Percentiles rank a stretch among this genome's conserved stretches.
Conservation (phyloP, 2,888 invertebrate species). For the Caenorhabditis drosophilae region DNA sequence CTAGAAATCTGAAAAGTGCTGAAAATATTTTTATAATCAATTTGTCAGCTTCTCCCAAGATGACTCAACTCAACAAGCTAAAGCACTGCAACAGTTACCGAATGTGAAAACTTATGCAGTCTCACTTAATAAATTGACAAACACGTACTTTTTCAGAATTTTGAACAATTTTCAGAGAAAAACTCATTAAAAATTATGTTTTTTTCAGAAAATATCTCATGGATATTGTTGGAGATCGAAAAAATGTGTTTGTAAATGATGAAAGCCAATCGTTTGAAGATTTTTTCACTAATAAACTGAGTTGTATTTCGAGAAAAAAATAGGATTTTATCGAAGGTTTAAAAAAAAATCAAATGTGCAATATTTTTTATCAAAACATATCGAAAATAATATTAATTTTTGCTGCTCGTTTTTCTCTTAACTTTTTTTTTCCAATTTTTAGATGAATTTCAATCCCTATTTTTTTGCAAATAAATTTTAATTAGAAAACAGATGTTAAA, state of each 20-base stretch:
- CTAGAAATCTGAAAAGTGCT: background rate
- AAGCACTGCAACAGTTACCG: slow-evolving; percentile 50
- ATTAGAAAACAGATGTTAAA: no score
- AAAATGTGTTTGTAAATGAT: slow-evolving; percentile 47
- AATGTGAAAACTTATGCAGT: slow-evolving; percentile 62
- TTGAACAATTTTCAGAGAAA: no score
- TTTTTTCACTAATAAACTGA: slow-evolving; percentile 33
- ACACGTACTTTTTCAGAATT: slow-evolving; percentile 45
- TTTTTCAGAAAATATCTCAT: slow-evolving; percentile 40
- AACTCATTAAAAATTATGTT: no score
- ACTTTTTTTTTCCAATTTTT: background rate
- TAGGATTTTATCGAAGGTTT: slow-evolving; percentile 10
- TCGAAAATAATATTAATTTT: slow-evolving; percentile 1
- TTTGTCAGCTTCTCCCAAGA: slow-evolving; percentile 56
- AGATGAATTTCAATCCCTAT: background rate
- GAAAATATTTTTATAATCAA: background rate
- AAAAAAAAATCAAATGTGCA: no score
- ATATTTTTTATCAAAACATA: background rate
- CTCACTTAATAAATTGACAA: slow-evolving; percentile 59
- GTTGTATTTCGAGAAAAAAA: slow-evolving; percentile 25
- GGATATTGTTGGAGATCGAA: slow-evolving; percentile 45
- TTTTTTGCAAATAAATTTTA: no score
- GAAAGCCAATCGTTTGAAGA: slow-evolving; percentile 38
- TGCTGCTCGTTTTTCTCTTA: background rate
- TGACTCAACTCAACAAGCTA: slow-evolving; percentile 50